phyloP scores from a whole-genome alignment of 1,140 invertebrate genomes.

The Acyrthosiphon pisum region DNA sequence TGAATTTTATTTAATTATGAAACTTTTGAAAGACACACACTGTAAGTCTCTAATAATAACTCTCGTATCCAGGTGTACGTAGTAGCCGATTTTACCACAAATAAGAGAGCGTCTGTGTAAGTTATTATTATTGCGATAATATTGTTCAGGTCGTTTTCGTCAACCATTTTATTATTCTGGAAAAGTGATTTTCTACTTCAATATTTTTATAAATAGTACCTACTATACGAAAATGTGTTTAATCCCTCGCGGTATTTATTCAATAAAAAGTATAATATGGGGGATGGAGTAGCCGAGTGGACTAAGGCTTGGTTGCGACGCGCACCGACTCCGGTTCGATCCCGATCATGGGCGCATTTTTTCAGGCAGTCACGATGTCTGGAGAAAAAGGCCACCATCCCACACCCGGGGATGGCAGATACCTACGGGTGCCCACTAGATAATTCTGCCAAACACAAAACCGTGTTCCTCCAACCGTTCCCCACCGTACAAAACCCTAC shows the following conservation, averaged over 20 bases:
- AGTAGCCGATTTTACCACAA: neutral
- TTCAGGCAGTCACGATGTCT: no score
- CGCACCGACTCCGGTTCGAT: no score
- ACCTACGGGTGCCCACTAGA: no score
- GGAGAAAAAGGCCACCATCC: no score
- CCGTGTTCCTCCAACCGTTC: no score
- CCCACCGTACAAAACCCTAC: no score
- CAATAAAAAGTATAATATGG: no score
- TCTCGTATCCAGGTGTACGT: neutral
- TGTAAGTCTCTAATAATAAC: neutral
- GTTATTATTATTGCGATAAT: neutral
- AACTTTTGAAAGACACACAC: neutral
- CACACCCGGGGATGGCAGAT: no score
- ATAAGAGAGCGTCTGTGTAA: neutral
- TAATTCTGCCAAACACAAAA: no score
- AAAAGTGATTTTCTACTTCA: neutral
- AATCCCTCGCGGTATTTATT: neutral
- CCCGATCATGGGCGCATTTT: no score
- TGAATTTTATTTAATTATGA: conserved; percentile 16
- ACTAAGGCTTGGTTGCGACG: no score
- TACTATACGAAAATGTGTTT: neutral
- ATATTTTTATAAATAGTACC: neutral
- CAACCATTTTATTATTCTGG: neutral
- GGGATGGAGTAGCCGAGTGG: no score
- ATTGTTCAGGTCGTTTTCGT: neutral